Evolutionary conservation across 2,113 vertebrate species (phyloP).

Genomic region (Probosciger aterrimus): DNA sequence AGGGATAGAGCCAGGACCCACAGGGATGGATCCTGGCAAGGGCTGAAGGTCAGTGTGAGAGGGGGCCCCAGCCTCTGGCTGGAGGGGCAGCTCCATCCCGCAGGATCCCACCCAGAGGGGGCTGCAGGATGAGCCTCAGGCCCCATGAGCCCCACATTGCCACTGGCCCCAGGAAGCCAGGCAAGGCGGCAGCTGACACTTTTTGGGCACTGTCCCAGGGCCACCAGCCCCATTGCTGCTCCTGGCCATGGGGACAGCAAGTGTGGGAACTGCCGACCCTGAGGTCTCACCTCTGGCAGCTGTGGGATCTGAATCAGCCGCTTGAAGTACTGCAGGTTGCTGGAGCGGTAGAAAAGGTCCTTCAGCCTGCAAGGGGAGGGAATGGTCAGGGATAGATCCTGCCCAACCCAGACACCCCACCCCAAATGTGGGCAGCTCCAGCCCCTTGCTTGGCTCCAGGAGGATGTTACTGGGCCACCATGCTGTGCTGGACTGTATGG

Average conservation of each 20-base stretch:
- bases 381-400: not conserved
- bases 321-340: slow-evolving; percentile 98
- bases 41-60: not conserved
- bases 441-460: not conserved
- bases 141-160: not conserved
- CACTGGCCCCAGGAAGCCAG: not conserved
- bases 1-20: not conserved
- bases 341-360: slow-evolving; percentile 95
- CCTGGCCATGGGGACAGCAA: not conserved
- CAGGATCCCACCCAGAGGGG: not conserved
- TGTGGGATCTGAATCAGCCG: slow-evolving; percentile 96
- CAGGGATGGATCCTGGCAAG: rapidly evolving
- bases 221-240: not conserved
- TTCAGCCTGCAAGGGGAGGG: slow-evolving; percentile 80
- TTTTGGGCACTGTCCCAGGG: not conserved
- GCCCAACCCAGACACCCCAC: not conserved
- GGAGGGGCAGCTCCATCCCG: not conserved
- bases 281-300: slow-evolving; percentile 88
- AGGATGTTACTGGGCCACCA: rapidly evolving
- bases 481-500: rapidly evolving
- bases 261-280: rapidly evolving
- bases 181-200: not conserved
- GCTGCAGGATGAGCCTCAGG: not conserved
- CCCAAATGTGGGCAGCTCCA: not conserved
- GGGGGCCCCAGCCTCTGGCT: not conserved